Evolutionary conservation across 1,140 invertebrate genomes (phyloP).

Genomic region (Leptinotarsa lineolata): DNA sequence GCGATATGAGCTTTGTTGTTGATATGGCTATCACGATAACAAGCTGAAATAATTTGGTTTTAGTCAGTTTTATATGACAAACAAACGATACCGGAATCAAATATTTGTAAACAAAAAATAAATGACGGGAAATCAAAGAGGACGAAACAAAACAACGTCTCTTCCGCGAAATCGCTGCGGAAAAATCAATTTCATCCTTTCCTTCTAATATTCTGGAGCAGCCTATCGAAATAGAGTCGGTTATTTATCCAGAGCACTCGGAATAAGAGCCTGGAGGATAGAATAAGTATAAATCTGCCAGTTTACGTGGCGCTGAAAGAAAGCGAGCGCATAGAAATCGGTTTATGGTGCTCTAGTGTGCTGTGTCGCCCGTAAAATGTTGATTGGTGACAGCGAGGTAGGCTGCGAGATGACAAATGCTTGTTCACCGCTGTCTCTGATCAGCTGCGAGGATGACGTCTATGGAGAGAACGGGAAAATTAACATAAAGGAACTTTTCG

Average conservation of each 20-base stretch:
- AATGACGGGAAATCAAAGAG: too few relatives aligned
- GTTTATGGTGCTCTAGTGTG: conserved; percentile 46
- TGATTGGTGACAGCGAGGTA: conserved; percentile 47
- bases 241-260: conserved; percentile 7
- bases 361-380: conserved; percentile 48
- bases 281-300: conserved; percentile 32
- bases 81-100: too few relatives aligned
- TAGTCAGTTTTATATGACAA: too few relatives aligned
- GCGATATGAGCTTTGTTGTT: too few relatives aligned
- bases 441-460: neutral
- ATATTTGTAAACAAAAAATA: too few relatives aligned
- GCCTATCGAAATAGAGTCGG: neutral
- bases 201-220: neutral
- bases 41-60: too few relatives aligned
- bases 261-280: conserved; percentile 18
- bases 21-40: too few relatives aligned
- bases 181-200: neutral
- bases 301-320: conserved; percentile 30
- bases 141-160: neutral
- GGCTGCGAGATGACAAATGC: conserved; percentile 43
- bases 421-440: neutral
- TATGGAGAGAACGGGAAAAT: neutral
- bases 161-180: neutral
- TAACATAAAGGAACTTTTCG: neutral
- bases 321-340: conserved; percentile 40